phyloP scores from a whole-genome alignment of 2,888 invertebrate genomes.

The Drosophila infuscata region DNA sequence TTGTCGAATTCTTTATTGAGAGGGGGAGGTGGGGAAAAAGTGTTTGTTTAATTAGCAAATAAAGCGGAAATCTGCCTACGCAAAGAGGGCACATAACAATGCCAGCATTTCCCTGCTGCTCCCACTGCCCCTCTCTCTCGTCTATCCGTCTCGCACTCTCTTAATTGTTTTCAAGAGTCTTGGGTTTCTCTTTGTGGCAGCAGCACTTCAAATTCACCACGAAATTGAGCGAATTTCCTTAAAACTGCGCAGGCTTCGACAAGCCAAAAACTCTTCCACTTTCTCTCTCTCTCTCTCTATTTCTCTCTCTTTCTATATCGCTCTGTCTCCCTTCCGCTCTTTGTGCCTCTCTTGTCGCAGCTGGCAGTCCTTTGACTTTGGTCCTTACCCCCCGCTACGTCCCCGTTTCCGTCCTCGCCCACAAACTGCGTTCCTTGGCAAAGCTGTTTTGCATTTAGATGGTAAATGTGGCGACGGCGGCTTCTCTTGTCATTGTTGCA shows the following conservation, averaged over 20 bases:
- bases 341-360: not conserved
- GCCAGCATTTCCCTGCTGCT: not conserved
- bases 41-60: conserved; percentile 70
- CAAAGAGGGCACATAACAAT: conserved; percentile 4
- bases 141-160: conserved; percentile 6
- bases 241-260: conserved; percentile 44
- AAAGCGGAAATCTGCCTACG: conserved; percentile 48
- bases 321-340: not conserved
- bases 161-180: not conserved
- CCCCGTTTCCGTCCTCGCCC: not conserved
- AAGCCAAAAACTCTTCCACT: conserved; percentile 1
- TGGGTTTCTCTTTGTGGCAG: conserved; percentile 6
- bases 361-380: conserved; percentile 49
- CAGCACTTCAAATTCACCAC: conserved; percentile 50
- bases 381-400: conserved; percentile 22
- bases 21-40: conserved; percentile 16
- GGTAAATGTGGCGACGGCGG: conserved; percentile 65
- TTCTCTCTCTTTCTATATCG: too few species aligned
- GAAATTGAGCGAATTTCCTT: conserved; percentile 31
- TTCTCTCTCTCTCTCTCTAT: not conserved
- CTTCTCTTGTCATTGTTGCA: conserved; percentile 59
- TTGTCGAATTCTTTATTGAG: conserved; percentile 21
- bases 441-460: conserved; percentile 73
- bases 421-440: conserved; percentile 29
- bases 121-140: not conserved